Base-by-base conservation (phyloP, 2,888 invertebrate genomes). In the Heterodera filipjevi region DNA sequence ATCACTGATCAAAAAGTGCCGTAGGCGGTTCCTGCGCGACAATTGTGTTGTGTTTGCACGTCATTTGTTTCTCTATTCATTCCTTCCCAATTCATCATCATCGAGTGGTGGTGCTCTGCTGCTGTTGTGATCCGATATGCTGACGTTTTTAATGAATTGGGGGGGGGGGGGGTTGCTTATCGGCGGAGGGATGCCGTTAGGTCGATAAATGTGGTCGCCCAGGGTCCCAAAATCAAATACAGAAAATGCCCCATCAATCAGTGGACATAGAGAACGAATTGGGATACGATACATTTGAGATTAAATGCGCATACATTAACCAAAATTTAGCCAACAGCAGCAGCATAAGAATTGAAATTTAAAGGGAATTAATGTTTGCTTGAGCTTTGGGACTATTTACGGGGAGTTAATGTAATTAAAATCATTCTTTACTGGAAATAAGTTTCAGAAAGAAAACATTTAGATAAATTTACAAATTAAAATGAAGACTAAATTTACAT, bases 1-100 rank as follows among this genome's bases (percentile, higher is more conserved):
- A n/a, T 59, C 59, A 59, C n/a, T 59, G 59, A n/a, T 6, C 59
- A 59, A 59, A 59, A 59, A 59, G 16, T 59, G 59, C 59, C 59
- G n/a, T 6, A n/a, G 59, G 59, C 59, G n/a, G 0, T 59, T n/a
- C 10, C 59, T 10, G n/a, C 59, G n/a, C 59, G 27, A 59, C 59
- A 59, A 59, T 59, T 59, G 59, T n/a, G 59, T 59, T 59, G 12
- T 49, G 46, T 49, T 49, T 49, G 46, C 46, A 49, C 46, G 46
- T 49, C 46, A 16, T 49, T 49, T n/a, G 59, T n/a, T 6, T 19
- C n/a, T 49, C 16, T 1, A 5, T 59, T 59, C 59, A n/a, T 59
- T 16, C 49, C 16, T 22, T 5, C 19, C 49, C n/a, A 59, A 16
- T n/a, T 59, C 59, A 59, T 59, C 59, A 59, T n/a, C 59, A 59